These are phyloP conservation scores for Petrophora chlorosata DNA, from an alignment of 2,888 invertebrate species.

Conservation along the genomic window DNA sequence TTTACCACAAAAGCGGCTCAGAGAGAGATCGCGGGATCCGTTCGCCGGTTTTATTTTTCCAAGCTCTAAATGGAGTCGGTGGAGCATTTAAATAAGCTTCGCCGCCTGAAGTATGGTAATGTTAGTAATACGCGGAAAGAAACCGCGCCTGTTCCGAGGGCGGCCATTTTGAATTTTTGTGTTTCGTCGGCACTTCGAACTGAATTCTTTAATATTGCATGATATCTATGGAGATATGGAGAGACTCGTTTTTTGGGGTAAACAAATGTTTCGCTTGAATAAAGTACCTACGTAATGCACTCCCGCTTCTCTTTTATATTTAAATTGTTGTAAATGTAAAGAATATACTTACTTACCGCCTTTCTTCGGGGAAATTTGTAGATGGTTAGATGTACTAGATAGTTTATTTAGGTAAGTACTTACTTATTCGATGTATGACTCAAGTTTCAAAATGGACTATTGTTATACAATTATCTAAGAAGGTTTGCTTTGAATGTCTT, in stretches of 20 bases:
- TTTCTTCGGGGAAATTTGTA: too few species aligned
- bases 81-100: conserved; percentile 84
- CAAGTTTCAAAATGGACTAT: too few species aligned
- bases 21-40: conserved; percentile 80
- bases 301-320: conserved; percentile 1
- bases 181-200: conserved; percentile 48
- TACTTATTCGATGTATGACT: too few species aligned
- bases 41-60: conserved; percentile 82
- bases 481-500: too few species aligned
- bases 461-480: too few species aligned
- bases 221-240: conserved; percentile 32
- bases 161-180: conserved; percentile 76
- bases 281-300: conserved; percentile 1
- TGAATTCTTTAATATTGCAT: conserved; percentile 43
- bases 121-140: conserved; percentile 80
- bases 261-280: conserved; percentile 21
- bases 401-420: too few species aligned
- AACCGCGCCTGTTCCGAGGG: conserved; percentile 66
- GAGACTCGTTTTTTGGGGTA: conserved; percentile 15
- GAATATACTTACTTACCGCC: too few species aligned
- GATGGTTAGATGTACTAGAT: too few species aligned
- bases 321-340: conserved; percentile 19
- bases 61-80: conserved; percentile 84
- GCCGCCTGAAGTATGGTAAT: conserved; percentile 82
- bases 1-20: conserved; percentile 84